Conservation (phyloP, 1,140 invertebrate genomes). For the Drosophila jambulina region DNA sequence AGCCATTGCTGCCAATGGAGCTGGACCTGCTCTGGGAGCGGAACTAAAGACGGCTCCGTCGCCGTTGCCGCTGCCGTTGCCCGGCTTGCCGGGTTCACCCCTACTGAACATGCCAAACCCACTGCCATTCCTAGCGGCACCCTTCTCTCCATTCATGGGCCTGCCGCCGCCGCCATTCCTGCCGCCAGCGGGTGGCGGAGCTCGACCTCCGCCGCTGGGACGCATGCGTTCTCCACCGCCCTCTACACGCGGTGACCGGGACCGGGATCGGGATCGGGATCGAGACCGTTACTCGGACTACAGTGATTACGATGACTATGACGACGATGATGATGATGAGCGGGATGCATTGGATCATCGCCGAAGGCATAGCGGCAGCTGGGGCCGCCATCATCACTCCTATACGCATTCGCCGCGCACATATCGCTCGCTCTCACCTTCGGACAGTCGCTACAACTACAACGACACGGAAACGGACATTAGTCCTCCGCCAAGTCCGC, state of each 20-base stretch:
- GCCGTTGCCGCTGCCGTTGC: conserved; percentile 84
- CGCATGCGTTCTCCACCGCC: conserved; percentile 88
- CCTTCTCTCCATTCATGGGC: conserved; percentile 85
- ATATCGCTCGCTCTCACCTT: conserved; percentile 80
- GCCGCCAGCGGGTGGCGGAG: conserved; percentile 85
- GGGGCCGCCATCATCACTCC: conserved; percentile 59
- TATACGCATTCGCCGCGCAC: conserved; percentile 75
- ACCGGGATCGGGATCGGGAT: conserved; percentile 51
- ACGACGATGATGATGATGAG: conserved; percentile 74
- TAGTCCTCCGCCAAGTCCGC: conserved; percentile 78
- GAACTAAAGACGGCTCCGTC: conserved; percentile 68
- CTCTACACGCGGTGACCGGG: conserved; percentile 42
- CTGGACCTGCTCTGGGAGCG: conserved; percentile 20
- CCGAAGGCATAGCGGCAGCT: conserved; percentile 66
- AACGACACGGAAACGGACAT: conserved; percentile 84
- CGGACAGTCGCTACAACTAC: conserved; percentile 83
- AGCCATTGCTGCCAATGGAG: conserved; percentile 52
- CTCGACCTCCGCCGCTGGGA: conserved; percentile 88
- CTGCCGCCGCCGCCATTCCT: conserved; percentile 86
- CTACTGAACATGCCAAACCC: conserved; percentile 73
- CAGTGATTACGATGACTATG: conserved; percentile 75
- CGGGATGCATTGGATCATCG: conserved; percentile 48
- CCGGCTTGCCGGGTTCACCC: conserved; percentile 73
- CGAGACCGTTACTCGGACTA: conserved; percentile 65
- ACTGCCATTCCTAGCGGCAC: conserved; percentile 86